These are phyloP conservation scores for Atherinomorus stipes DNA, from an alignment of 2,113 vertebrate species.

Conservation along the genomic window DNA sequence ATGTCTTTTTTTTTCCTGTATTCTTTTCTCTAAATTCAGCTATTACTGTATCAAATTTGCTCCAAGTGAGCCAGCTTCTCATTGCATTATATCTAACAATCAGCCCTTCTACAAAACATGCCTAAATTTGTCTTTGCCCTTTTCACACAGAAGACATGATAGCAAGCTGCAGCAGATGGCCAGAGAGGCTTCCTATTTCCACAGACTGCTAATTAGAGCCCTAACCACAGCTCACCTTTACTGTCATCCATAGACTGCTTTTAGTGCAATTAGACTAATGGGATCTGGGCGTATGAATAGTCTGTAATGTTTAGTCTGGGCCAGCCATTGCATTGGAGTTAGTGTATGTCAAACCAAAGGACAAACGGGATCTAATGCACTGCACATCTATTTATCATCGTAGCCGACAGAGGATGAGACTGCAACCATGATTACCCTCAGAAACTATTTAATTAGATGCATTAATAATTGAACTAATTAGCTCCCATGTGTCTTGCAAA, in stretches of 20 bases:
- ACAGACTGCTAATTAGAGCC: slow-evolving; percentile 75
- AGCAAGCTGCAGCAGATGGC: slow-evolving; percentile 68
- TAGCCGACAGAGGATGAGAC: slow-evolving; percentile 40
- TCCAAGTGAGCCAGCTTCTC: slow-evolving; percentile 34
- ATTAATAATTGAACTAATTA: slow-evolving; percentile 82
- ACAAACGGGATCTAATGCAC: slow-evolving; percentile 48
- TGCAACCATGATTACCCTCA: slow-evolving; percentile 61
- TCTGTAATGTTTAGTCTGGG: slow-evolving; percentile 43
- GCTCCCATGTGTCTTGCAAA: slow-evolving; percentile 73
- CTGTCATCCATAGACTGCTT: slow-evolving; percentile 70
- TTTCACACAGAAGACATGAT: slow-evolving; percentile 66
- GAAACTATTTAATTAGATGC: slow-evolving; percentile 79
- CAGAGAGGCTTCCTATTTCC: slow-evolving; percentile 63
- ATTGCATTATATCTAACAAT: slow-evolving; percentile 55
- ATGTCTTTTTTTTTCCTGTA: slow-evolving; percentile 16
- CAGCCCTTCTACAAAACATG: slow-evolving; percentile 50
- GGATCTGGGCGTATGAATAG: slow-evolving; percentile 55
- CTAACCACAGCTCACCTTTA: slow-evolving; percentile 73
- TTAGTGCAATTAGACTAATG: slow-evolving; percentile 76
- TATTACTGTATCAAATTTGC: slow-evolving; percentile 41
- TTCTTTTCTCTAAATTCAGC: slow-evolving; percentile 15
- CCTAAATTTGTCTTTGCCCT: slow-evolving; percentile 72
- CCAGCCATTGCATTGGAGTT: slow-evolving; percentile 26
- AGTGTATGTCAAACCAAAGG: slow-evolving; percentile 60
- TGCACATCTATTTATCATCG: slow-evolving; percentile 53